Percentiles rank a stretch among this genome's conserved stretches.
Evolutionary conservation across 2,113 vertebrate species (phyloP).

Genomic region (Gavia stellata): DNA sequence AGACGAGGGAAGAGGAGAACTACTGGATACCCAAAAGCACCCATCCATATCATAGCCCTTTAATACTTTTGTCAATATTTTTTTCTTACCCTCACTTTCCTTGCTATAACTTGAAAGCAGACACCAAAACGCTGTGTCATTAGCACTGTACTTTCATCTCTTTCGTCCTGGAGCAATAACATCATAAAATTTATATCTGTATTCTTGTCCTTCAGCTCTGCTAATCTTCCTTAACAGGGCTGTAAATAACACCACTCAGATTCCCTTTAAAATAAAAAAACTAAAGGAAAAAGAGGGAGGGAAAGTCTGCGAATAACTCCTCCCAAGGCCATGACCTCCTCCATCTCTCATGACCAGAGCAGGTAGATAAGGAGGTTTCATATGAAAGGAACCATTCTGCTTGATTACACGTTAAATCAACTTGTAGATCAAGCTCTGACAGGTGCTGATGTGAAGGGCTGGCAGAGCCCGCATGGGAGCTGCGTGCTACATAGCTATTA

Average conservation of each 20-base stretch:
- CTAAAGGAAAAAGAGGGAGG: not conserved
- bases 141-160: not conserved
- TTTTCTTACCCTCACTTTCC: not conserved
- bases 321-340: not conserved
- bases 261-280: conserved; percentile 14
- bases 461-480: not conserved
- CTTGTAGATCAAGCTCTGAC: not conserved
- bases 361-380: conserved; percentile 23
- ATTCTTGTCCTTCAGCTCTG: not conserved
- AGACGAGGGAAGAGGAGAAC: not conserved
- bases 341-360: not conserved
- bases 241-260: not conserved
- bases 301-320: not conserved
- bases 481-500: not conserved
- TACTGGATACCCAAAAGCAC: not conserved
- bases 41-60: not conserved
- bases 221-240: not conserved
- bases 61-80: not conserved
- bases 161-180: not conserved
- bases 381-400: not conserved
- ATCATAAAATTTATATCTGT: not conserved
- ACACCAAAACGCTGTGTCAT: not conserved
- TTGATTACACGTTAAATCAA: not conserved
- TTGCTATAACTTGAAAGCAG: not conserved
- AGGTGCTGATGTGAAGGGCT: not conserved